Evolutionary conservation across 2,113 vertebrate genomes (phyloP), one percentile per base, ranked within the genome.

Genomic region (Pygoscelis antarcticus): DNA sequence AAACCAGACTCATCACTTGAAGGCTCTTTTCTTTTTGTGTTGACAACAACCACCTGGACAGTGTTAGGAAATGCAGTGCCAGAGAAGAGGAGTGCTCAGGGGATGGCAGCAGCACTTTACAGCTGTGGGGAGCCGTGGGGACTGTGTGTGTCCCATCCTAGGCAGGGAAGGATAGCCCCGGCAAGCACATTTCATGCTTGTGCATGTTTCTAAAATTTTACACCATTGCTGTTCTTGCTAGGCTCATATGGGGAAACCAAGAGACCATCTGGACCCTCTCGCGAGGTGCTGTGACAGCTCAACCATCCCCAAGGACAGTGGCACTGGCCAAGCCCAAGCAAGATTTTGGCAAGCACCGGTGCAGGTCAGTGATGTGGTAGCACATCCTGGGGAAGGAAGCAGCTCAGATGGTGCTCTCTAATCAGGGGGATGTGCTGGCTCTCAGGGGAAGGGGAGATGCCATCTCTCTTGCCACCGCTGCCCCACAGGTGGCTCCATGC

Each of bases 241-340:
- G 71, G 66, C 75, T 98, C 2, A 19, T 71, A 22, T 97, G 96
- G 96, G 98, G 98, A 86, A 98, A 98, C 85, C 98, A 98, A 95
- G 97, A 98, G 40, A 84, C 88, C 0, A 97, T 98, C 54, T 42
- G 76, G 80, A 79, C 96, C 38, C 9, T 97, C 25, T 66, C 96
- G 4, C 3, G 0, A 1, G 6, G 6, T 38, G 81, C 95, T 84
- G 4, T 95, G 87, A 70, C 65, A 36, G 46, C 81, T 94, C 93
- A 0, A 7, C 64, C 87, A 11, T 94, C 82, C 7, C 25, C 72
- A 87, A 97, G 98, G 77, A 55, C 66, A 9, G 49, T 72, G 16
- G 36, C 16, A 19, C 95, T 98, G 52, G 94, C 97, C 64, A 84
- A 92, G 27, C 97, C 97, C 89, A 98, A 91, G 93, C 29, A 65